A percentile compares a stretch with the other conserved stretches of the same genome.
Evolutionary conservation across 1,140 invertebrate genomes (phyloP).

Genomic region (Agrypnia vestita): DNA sequence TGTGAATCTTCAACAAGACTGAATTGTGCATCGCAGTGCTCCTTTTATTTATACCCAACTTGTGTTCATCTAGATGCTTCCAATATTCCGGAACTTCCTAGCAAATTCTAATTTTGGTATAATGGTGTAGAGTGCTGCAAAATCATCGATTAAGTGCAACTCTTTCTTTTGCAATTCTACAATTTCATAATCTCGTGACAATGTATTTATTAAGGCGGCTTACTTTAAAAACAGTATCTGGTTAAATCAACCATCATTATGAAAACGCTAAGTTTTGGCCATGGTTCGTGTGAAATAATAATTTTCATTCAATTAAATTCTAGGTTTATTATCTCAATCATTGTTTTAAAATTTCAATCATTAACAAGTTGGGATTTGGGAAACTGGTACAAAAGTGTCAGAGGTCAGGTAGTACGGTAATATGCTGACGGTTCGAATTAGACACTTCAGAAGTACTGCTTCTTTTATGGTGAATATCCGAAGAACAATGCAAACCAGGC

Average conservation of each 20-base stretch:
- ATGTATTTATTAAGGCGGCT: too few species aligned
- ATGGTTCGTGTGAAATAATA: background rate
- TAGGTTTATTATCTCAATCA: background rate
- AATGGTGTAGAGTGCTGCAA: too few species aligned
- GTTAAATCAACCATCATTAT: constrained; percentile 8
- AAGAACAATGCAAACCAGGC: background rate
- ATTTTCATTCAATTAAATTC: background rate
- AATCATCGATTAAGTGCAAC: too few species aligned
- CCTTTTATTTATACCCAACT: too few species aligned
- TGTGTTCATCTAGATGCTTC: too few species aligned
- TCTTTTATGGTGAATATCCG: background rate
- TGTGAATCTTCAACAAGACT: too few species aligned
- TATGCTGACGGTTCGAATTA: background rate
- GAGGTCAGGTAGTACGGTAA: constrained; percentile 16
- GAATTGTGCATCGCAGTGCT: too few species aligned
- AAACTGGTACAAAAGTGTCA: constrained; percentile 8
- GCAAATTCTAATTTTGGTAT: too few species aligned
- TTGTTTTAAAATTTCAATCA: constrained; percentile 23
- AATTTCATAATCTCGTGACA: too few species aligned
- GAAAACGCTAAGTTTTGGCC: background rate
- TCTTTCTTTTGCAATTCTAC: too few species aligned
- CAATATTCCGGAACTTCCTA: too few species aligned
- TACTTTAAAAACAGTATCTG: background rate
- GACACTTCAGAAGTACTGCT: background rate
- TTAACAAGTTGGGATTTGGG: background rate